Evolutionary conservation across 2,797 vertebrate genomes (phyloP).

Genomic region (Odontamblyopus lacepedii): DNA sequence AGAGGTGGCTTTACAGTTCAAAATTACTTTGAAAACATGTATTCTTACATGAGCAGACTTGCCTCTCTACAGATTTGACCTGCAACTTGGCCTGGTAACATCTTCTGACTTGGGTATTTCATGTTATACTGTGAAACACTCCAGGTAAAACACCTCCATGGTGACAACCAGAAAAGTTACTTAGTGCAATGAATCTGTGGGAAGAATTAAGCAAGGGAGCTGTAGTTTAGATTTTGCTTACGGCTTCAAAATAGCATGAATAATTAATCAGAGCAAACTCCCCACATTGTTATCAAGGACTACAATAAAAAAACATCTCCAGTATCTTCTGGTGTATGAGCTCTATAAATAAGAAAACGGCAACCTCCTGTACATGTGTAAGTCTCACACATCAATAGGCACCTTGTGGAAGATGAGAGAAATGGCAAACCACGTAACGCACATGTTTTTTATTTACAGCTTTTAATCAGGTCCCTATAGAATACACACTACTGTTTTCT

Average conservation of each 20-base stretch:
- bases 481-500: slow-evolving; percentile 26
- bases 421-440: slow-evolving; percentile 30
- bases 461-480: slow-evolving; percentile 64
- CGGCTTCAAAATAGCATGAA: slow-evolving; percentile 25
- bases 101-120: no score
- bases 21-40: no score
- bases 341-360: slow-evolving; percentile 22
- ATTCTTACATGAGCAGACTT: no score
- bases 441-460: slow-evolving; percentile 38
- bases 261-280: slow-evolving; percentile 45
- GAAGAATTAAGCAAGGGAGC: background rate
- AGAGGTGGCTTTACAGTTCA: no score
- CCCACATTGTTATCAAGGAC: slow-evolving; percentile 2
- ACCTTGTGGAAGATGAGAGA: slow-evolving; percentile 45
- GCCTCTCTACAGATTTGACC: no score
- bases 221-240: slow-evolving; percentile 17
- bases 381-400: slow-evolving; percentile 47
- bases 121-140: no score
- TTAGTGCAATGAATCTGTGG: background rate
- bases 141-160: no score
- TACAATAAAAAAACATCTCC: slow-evolving; percentile 5
- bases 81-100: no score
- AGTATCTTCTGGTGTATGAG: slow-evolving; percentile 9
- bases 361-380: slow-evolving; percentile 27
- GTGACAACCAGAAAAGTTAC: no score